Evolutionary conservation across 2,113 vertebrate genomes (phyloP).

Genomic region (Heterotis niloticus): DNA sequence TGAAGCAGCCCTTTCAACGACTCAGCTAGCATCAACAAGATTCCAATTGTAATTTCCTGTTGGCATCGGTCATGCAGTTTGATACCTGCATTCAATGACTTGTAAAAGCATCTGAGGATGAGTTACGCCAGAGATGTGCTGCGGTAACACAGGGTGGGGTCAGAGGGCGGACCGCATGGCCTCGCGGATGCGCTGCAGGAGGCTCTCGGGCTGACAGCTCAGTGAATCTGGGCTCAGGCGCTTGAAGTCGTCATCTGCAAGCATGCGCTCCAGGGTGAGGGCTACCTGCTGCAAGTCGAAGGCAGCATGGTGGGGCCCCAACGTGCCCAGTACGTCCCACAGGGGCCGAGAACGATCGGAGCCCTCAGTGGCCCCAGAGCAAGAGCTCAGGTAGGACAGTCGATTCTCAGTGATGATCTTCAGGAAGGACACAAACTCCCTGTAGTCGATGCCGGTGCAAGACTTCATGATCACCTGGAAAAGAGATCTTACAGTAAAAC

Average conservation of each 20-base stretch:
- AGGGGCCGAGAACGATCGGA: constrained; percentile 41
- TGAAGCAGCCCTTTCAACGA: too few species aligned
- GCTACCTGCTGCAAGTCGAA: constrained; percentile 80
- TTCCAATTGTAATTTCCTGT: too few species aligned
- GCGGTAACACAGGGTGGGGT: constrained; percentile 10
- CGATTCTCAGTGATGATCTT: constrained; percentile 79
- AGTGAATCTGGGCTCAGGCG: constrained; percentile 61
- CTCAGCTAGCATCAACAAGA: too few species aligned
- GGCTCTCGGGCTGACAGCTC: constrained; percentile 58
- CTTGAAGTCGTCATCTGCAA: constrained; percentile 80
- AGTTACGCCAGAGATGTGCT: not conserved
- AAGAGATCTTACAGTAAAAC: not conserved
- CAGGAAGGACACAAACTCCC: constrained; percentile 86
- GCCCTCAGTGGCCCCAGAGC: constrained; percentile 48
- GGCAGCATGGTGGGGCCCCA: constrained; percentile 77
- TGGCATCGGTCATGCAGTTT: too few species aligned
- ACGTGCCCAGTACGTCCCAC: constrained; percentile 48
- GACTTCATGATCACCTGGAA: constrained; percentile 87
- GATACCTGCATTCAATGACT: too few species aligned
- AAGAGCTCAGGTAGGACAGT: constrained; percentile 65
- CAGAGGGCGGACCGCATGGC: constrained; percentile 61
- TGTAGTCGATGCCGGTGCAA: constrained; percentile 87
- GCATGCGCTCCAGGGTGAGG: constrained; percentile 73
- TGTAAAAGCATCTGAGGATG: too few species aligned
- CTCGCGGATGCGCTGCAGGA: constrained; percentile 74